Evolutionary conservation across 1,140 invertebrate species (phyloP), one percentile per base, ranked within the genome.

Genomic region (Drosophila parvula): DNA sequence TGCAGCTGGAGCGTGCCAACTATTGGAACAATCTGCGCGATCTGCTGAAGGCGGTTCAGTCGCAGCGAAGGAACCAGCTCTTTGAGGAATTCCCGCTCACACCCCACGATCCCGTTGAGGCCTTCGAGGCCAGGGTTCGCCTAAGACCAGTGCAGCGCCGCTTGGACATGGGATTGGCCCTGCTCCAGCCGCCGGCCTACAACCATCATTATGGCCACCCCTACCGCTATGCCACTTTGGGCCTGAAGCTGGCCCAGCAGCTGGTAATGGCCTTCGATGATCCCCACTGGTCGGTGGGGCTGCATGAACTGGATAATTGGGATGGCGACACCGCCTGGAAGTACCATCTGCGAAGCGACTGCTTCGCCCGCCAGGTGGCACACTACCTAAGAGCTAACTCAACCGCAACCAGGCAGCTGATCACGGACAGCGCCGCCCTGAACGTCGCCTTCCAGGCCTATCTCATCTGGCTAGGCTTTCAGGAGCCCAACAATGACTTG

Each of bases 221-320:
- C 32, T 93, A 99, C 3, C 98, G 99, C 92, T 99, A 96, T 92
- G 98, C 98, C 8, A 97, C 97, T 0, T 97, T 99, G 94, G 98
- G 98, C 0, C 96, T 98, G 0, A 96, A 97, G 0, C 96, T 98
- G 95, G 97, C 97, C 1, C 96, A 98, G 91, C 97, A 98, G 92
- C 91, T 99, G 44, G 98, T 97, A 0, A 97, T 97, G 90, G 97
- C 97, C 4, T 99, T 99, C 92, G 98, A 99, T 92, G 98, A 99
- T 92, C 96, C 98, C 94, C 98, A 97, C 93, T 99, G 99, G 6
- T 99, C 99, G 91, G 92, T 99, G 58, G 95, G 98, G 79, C 22
- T 80, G 30, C 44, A 71, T 3, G 91, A 88, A 12, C 64, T 40
- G 9, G 69, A 81, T 10, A 99, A 98, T 97, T 99, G 99, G 99